Evolutionary conservation across 1,140 invertebrate genomes (phyloP).

Genomic region (Pseudomyrmex sp.): DNA sequence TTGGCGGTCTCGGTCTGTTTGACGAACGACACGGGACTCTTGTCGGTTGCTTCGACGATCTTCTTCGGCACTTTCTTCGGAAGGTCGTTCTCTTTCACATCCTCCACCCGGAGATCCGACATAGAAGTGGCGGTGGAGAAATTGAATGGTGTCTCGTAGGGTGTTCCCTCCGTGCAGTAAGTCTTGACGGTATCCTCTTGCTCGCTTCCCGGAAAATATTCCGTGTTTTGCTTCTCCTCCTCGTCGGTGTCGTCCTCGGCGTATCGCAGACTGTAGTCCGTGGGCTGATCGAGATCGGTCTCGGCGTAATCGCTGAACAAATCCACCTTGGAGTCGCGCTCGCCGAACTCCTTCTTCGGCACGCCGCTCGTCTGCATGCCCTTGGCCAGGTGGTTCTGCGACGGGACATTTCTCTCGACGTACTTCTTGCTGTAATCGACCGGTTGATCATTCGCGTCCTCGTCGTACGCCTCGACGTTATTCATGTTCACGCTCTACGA

Average conservation of each 20-base stretch:
- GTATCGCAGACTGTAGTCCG: conserved; percentile 95
- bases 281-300: conserved; percentile 95
- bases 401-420: conserved; percentile 70
- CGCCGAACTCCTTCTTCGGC: conserved; percentile 71
- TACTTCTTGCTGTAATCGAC: conserved; percentile 82
- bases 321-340: conserved; percentile 68
- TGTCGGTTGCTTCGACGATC: conserved; percentile 47
- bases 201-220: conserved; percentile 82
- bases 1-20: conserved; percentile 20
- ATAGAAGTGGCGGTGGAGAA: conserved; percentile 96
- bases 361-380: conserved; percentile 43
- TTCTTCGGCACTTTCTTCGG: conserved; percentile 73
- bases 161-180: conserved; percentile 97
- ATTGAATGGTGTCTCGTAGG: conserved; percentile 94
- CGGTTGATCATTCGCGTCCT: conserved; percentile 78
- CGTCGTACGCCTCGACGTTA: conserved; percentile 49
- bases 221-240: conserved; percentile 84
- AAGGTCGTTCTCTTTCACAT: conserved; percentile 74
- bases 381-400: conserved; percentile 61
- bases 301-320: conserved; percentile 89
- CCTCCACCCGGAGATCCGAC: conserved; percentile 91
- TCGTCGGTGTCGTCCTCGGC: conserved; percentile 91
- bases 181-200: conserved; percentile 95
- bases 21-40: conserved; percentile 55
- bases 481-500: conserved; percentile 44